Conservation (phyloP, 2,113 vertebrate species). For the Asarcornis scutulata region DNA sequence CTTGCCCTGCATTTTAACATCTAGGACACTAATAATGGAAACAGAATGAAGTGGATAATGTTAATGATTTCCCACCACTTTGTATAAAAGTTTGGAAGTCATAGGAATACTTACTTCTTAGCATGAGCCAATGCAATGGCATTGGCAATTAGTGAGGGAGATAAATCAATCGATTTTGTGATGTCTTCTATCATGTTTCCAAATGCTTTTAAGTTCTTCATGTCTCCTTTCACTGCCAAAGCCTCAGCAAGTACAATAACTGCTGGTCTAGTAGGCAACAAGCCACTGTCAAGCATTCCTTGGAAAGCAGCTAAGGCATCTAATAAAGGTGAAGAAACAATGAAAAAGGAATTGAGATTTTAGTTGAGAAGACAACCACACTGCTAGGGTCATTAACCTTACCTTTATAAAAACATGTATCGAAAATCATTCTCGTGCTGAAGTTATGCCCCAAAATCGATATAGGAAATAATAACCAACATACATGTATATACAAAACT, state of each 20-base stretch:
- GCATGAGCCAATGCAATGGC: conserved; percentile 84
- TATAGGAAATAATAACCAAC: background rate
- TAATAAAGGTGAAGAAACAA: conserved; percentile 43
- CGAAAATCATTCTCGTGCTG: background rate
- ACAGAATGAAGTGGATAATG: background rate
- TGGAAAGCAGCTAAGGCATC: conserved; percentile 80
- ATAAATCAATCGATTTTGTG: conserved; percentile 59
- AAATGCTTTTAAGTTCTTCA: conserved; percentile 78
- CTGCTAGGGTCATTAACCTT: background rate
- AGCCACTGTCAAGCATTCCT: conserved; percentile 68
- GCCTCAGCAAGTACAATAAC: conserved; percentile 78
- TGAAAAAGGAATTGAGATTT: background rate
- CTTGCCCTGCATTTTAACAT: background rate
- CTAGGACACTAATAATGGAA: background rate
- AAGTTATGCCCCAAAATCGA: background rate
- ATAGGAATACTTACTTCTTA: conserved; percentile 83
- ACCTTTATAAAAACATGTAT: background rate
- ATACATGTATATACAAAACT: background rate
- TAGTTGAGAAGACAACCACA: background rate
- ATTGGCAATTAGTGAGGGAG: conserved; percentile 84
- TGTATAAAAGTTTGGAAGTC: background rate
- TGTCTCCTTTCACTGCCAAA: conserved; percentile 77
- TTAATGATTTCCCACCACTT: background rate
- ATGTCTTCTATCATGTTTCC: conserved; percentile 70
- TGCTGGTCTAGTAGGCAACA: conserved; percentile 71